Evolutionary conservation across 2,797 vertebrate species (phyloP).

Genomic region (Chrosomus eos): DNA sequence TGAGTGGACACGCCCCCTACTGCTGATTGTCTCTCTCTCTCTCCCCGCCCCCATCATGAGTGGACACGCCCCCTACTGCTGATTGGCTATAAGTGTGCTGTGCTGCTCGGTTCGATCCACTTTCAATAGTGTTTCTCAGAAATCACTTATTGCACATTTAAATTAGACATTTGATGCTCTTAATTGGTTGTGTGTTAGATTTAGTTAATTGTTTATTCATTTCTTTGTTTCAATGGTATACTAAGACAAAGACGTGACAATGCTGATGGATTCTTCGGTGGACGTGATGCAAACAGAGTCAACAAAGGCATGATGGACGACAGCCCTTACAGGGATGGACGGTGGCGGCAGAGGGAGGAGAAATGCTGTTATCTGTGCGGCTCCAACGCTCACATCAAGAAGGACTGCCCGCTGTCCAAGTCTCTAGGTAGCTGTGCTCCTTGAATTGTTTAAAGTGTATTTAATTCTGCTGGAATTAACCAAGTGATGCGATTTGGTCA

Average conservation of each 20-base stretch:
- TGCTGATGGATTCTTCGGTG: conserved; percentile 28
- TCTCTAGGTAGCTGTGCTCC: conserved; percentile 77
- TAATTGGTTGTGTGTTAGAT: background rate
- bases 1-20: background rate
- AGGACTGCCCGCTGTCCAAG: conserved; percentile 89
- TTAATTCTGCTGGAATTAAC: background rate
- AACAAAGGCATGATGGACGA: conserved; percentile 73
- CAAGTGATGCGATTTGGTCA: background rate
- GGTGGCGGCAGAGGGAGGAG: conserved; percentile 84
- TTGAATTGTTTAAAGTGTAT: background rate
- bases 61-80: background rate
- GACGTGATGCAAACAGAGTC: conserved; percentile 63
- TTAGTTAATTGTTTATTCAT: background rate
- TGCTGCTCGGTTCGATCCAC: background rate
- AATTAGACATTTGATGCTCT: background rate
- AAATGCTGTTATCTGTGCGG: conserved; percentile 92
- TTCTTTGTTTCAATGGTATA: background rate
- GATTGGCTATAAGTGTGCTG: background rate
- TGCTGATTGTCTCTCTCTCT: background rate
- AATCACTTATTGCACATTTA: background rate
- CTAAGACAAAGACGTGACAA: conserved; percentile 73
- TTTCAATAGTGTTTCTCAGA: background rate
- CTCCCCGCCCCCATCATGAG: background rate
- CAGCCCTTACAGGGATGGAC: conserved; percentile 76
- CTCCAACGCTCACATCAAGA: conserved; percentile 89